These are phyloP conservation scores for Ophion ellenae DNA, from an alignment of 2,888 invertebrate species.

Conservation along the genomic window DNA sequence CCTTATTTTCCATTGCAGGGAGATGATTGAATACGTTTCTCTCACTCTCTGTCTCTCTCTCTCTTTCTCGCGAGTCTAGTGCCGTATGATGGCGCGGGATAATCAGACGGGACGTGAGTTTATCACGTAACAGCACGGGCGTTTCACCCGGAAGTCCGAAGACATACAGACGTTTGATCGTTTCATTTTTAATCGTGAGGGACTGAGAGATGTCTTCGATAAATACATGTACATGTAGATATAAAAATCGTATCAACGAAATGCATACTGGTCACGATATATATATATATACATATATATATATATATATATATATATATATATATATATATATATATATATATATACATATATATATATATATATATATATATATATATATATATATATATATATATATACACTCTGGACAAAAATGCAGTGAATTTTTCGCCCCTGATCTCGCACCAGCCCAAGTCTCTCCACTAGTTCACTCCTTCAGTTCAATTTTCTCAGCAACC, in stretches of 20 bases:
- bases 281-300: too few relatives aligned
- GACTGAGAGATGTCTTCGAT: constrained; percentile 43
- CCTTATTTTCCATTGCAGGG: constrained; percentile 57
- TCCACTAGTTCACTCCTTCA: too few relatives aligned
- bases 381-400: constrained; percentile 3
- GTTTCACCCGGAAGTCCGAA: too few relatives aligned
- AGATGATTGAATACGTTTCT: constrained; percentile 32
- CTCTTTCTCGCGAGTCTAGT: constrained; percentile 21
- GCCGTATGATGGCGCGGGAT: constrained; percentile 17
- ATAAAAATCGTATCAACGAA: constrained; percentile 59
- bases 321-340: too few relatives aligned
- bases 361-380: too few relatives aligned
- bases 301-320: too few relatives aligned
- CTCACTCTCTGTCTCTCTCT: constrained; percentile 48
- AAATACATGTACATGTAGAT: background rate
- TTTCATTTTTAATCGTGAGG: constrained; percentile 35
- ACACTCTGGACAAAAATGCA: background rate
- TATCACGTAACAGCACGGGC: too few relatives aligned
- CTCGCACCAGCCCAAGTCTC: too few relatives aligned
- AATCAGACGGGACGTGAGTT: constrained; percentile 5
- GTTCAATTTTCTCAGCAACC: too few relatives aligned
- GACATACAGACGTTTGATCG: constrained; percentile 39
- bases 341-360: too few relatives aligned
- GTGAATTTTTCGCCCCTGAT: too few relatives aligned
- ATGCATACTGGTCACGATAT: constrained; percentile 46